A percentile compares a stretch with the other conserved stretches of the same genome.
Conservation (phyloP, 2,113 vertebrate genomes). For the Corvus moneduloides region DNA sequence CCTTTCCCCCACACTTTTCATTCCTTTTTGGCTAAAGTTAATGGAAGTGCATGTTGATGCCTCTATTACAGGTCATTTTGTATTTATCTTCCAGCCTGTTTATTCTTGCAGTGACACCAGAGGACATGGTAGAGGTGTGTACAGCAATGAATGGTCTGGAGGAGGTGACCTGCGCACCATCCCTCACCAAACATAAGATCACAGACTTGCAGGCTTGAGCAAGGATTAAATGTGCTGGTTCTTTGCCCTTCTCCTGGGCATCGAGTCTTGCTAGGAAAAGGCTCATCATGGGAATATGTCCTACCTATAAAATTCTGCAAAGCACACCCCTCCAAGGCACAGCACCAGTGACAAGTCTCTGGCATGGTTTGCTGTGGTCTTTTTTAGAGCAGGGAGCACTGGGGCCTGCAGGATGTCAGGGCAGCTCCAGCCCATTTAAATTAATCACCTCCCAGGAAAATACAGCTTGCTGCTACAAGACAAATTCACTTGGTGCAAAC, state of each 20-base stretch:
- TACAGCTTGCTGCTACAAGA: neutral
- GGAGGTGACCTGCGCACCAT: neutral
- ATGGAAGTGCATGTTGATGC: neutral
- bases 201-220: neutral
- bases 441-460: constrained; percentile 11
- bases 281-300: neutral
- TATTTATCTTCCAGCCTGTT: neutral
- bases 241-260: neutral
- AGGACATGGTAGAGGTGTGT: neutral
- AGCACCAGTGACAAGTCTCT: fast-evolving
- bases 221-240: neutral
- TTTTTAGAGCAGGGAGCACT: fast-evolving
- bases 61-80: neutral
- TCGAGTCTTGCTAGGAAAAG: neutral
- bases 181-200: neutral
- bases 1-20: neutral
- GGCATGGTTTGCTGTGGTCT: neutral
- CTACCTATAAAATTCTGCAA: neutral
- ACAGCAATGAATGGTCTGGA: neutral
- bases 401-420: fast-evolving
- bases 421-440: neutral
- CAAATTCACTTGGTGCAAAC: neutral
- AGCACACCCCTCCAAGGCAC: neutral
- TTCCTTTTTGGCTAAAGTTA: constrained; percentile 16
- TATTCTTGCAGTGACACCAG: neutral